Percentiles rank a stretch among this genome's conserved stretches.
Evolutionary conservation across 2,888 invertebrate species (phyloP).

Genomic region (Temnothorax ravouxi): DNA sequence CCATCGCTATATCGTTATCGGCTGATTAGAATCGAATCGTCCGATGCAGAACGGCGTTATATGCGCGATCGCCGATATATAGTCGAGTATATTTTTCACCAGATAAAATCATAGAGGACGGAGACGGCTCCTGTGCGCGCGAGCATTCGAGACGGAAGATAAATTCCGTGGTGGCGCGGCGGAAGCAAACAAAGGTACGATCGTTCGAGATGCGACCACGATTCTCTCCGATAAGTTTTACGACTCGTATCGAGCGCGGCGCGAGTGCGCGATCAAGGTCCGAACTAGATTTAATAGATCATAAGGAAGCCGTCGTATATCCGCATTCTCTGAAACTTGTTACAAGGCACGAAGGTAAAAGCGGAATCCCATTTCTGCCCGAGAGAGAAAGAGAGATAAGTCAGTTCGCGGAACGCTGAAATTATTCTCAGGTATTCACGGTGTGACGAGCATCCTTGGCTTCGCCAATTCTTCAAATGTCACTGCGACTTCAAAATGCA

Average conservation of each 20-base stretch:
- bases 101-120: constrained; percentile 8
- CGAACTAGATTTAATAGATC: constrained; percentile 71
- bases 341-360: constrained; percentile 59
- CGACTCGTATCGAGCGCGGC: constrained; percentile 56
- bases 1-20: constrained; percentile 26
- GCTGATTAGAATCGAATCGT: constrained; percentile 4
- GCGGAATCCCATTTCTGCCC: constrained; percentile 51
- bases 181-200: constrained; percentile 61
- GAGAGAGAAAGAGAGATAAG: constrained; percentile 55
- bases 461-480: constrained; percentile 48
- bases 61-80: neutral
- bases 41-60: neutral
- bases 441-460: constrained; percentile 19
- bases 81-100: constrained; percentile 19
- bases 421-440: constrained; percentile 31
- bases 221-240: constrained; percentile 65
- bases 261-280: constrained; percentile 48
- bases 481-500: constrained; percentile 51
- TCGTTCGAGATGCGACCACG: constrained; percentile 33
- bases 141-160: constrained; percentile 10
- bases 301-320: constrained; percentile 54
- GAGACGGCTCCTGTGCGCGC: neutral
- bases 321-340: constrained; percentile 50
- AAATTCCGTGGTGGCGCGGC: constrained; percentile 17
- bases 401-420: constrained; percentile 51